Evolutionary conservation across 2,888 invertebrate genomes (phyloP).

Genomic region (Pseudanteris insignis): DNA sequence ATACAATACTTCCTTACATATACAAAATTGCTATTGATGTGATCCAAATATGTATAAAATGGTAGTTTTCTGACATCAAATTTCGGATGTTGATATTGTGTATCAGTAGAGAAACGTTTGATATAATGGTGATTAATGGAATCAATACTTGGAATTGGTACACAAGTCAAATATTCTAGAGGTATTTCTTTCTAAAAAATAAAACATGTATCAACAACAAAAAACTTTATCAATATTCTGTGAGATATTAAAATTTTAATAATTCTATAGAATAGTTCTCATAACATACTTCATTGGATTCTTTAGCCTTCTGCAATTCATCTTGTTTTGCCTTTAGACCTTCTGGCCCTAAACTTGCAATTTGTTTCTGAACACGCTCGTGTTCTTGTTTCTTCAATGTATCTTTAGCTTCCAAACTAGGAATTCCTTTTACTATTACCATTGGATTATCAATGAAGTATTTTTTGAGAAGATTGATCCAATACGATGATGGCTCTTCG

Average conservation of each 20-base stretch:
- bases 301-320: conserved; percentile 74
- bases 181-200: no score
- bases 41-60: conserved; percentile 80
- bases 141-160: no score
- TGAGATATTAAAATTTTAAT: conserved; percentile 4
- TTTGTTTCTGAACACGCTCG: conserved; percentile 75
- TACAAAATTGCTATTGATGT: conserved; percentile 84
- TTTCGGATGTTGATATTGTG: conserved; percentile 67
- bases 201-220: conserved; percentile 81
- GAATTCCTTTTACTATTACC: conserved; percentile 73
- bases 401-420: conserved; percentile 74
- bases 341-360: conserved; percentile 72
- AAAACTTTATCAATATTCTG: no score
- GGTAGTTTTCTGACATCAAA: conserved; percentile 75
- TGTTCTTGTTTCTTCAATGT: conserved; percentile 78
- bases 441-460: conserved; percentile 76
- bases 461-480: conserved; percentile 84
- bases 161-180: no score
- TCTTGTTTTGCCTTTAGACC: conserved; percentile 75
- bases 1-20: no score
- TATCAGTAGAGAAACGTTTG: conserved; percentile 67
- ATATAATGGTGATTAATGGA: conserved; percentile 77
- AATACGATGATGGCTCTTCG: no score
- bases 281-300: conserved; percentile 79
- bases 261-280: no score